Percentiles rank a stretch among this genome's conserved stretches.
These are phyloP conservation scores for Hippopotamus amphibius DNA, from an alignment of 2,113 vertebrate genomes.

Conservation along the genomic window DNA sequence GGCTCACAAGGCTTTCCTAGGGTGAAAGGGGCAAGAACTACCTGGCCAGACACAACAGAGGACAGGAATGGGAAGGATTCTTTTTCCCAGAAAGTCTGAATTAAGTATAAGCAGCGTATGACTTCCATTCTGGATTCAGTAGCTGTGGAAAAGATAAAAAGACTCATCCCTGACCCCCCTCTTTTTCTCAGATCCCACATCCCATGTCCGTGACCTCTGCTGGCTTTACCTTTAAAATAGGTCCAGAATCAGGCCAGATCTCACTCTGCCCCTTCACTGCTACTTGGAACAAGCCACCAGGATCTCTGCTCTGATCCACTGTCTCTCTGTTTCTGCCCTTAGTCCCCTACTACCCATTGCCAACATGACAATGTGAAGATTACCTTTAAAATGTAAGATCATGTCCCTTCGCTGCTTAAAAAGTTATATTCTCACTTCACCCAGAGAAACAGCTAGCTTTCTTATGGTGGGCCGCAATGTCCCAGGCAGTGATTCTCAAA, in stretches of 20 bases:
- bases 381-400: not conserved
- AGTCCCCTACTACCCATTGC: not conserved
- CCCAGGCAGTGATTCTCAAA: not conserved
- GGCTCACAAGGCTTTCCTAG: not conserved
- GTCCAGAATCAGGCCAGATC: not conserved
- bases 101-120: not conserved
- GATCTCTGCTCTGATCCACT: not conserved
- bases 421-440: not conserved
- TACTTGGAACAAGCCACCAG: not conserved
- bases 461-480: not conserved
- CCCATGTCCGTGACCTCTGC: not conserved
- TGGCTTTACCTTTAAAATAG: not conserved
- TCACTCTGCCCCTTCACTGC: not conserved
- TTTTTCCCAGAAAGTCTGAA: not conserved
- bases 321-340: not conserved
- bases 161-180: not conserved
- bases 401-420: not conserved
- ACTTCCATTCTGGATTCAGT: not conserved
- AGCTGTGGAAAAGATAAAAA: not conserved
- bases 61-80: not conserved
- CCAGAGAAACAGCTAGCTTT: not conserved
- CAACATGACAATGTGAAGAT: not conserved
- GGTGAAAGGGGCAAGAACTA: not conserved
- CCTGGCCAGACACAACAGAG: not conserved
- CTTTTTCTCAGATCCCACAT: not conserved